Percentiles rank a stretch among this genome's conserved stretches.
phyloP scores from a whole-genome alignment of 2,113 vertebrate species.

The Tyrannus savana region DNA sequence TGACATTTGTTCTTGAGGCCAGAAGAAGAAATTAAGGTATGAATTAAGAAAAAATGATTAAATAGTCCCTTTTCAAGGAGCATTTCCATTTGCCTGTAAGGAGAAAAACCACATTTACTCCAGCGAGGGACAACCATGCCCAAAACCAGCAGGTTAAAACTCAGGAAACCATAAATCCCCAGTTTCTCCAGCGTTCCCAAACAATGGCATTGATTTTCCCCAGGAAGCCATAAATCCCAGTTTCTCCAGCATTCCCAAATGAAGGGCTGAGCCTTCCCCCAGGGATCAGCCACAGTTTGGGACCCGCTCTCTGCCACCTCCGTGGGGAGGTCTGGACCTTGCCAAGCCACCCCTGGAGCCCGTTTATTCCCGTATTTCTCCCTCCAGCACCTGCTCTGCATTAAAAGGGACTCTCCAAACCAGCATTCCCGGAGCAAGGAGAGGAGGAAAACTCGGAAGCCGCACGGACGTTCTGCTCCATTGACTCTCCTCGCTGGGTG shows the following conservation, averaged over 20 bases:
- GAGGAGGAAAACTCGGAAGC: neutral
- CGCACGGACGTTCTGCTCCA: neutral
- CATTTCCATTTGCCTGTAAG: neutral
- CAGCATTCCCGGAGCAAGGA: neutral
- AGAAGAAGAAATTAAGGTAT: neutral
- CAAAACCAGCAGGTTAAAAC: neutral
- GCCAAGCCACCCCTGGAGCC: neutral
- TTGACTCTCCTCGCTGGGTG: neutral
- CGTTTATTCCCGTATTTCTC: neutral
- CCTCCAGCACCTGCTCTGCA: slow-evolving; percentile 39
- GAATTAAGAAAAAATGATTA: neutral
- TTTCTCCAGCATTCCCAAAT: neutral
- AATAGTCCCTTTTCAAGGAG: neutral
- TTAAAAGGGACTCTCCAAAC: neutral
- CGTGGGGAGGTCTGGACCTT: neutral
- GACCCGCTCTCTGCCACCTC: neutral
- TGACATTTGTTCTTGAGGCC: neutral
- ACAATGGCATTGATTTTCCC: neutral
- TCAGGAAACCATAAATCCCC: neutral
- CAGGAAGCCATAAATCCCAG: neutral
- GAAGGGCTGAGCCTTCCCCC: neutral
- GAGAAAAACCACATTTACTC: neutral
- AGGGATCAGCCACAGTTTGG: neutral
- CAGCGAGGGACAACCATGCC: fast-evolving
- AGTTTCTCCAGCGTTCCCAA: neutral